Base-by-base conservation (phyloP, 2,888 invertebrate genomes). In the Polymixis lichenea region DNA sequence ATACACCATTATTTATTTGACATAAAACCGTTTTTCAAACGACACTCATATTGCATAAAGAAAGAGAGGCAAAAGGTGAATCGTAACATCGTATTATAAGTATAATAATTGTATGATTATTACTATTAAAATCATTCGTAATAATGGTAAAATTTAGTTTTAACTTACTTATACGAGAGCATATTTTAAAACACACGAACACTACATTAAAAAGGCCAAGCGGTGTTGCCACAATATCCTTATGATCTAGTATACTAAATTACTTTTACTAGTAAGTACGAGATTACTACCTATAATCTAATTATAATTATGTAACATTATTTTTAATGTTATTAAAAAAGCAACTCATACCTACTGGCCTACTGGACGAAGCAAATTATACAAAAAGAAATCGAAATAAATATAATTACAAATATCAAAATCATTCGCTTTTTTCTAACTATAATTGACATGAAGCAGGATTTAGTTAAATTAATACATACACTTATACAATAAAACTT, bases 381-480 rank as follows among this genome's bases (percentile, higher is more conserved):
- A 88, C 88, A 90, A 90, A 90, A 87, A 85, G 43, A 85, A 86
- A 82, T 84, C 83, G 85, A 86, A 83, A 90, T 88, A 90, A 90
- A 90, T 90, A 91, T 89, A 91, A 91, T 91, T 93, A 93, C 89
- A 93, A 91, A 86, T 92, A 92, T 91, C 88, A 88, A 90, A 91
- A 90, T 87, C 80, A 93, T 91, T 90, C 87, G 90, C 90, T 90
- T 90, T 90, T 87, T 86, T 91, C 88, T 95, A 95, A 91, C 91
- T 95, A 95, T 95, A 96, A 96, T 96, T 96, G 96, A 96, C 96
- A 93, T 94, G 70, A 96, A 95, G 96, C 96, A 93, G 96, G 96
- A 94, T 89, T 91, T 81, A 82, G 87, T 90, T 85, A 88, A 92
- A 91, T 86, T 85, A 89, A 92, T 87, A 90, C 81, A 86, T 85